phyloP scores from a whole-genome alignment of 2,888 invertebrate species.

The Brassicogethes aeneus region DNA sequence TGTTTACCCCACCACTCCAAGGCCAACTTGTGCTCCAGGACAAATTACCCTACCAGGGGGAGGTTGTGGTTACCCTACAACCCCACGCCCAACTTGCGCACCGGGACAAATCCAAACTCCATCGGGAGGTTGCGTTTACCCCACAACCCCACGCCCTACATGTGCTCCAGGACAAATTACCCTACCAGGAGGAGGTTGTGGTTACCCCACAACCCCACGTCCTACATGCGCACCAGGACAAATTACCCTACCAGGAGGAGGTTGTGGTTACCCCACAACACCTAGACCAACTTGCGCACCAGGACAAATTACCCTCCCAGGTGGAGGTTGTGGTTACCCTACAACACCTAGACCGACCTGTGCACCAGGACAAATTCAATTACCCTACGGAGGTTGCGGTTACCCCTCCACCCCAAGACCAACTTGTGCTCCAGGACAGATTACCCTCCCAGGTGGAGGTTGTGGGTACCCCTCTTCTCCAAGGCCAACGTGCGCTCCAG shows the following conservation, averaged over 20 bases:
- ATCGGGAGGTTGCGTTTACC: constrained; percentile 16
- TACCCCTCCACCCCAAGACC: constrained; percentile 2
- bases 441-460: constrained; percentile 2
- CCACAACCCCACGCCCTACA: constrained; percentile 15
- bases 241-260: neutral
- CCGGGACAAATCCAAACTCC: constrained; percentile 19
- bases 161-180: constrained; percentile 14
- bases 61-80: constrained; percentile 12
- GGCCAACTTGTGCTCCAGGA: constrained; percentile 19
- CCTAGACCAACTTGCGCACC: constrained; percentile 4
- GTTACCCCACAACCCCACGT: constrained; percentile 24
- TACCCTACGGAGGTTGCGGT: neutral
- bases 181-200: constrained; percentile 26
- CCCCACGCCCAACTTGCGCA: constrained; percentile 16
- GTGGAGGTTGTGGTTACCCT: constrained; percentile 11
- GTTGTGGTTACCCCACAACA: constrained; percentile 9
- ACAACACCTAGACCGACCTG: neutral
- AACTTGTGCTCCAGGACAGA: constrained; percentile 6
- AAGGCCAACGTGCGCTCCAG: constrained; percentile 37
- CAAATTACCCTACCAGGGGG: constrained; percentile 8
- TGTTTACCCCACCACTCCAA: constrained; percentile 13
- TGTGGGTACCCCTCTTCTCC: constrained; percentile 15
- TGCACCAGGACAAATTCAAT: constrained; percentile 1
- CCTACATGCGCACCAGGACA: constrained; percentile 10
- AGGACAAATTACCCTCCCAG: constrained; percentile 5